Percentiles rank a stretch among this genome's conserved stretches.
Conservation (phyloP, 2,113 vertebrate species). For the Alouatta palliata region DNA sequence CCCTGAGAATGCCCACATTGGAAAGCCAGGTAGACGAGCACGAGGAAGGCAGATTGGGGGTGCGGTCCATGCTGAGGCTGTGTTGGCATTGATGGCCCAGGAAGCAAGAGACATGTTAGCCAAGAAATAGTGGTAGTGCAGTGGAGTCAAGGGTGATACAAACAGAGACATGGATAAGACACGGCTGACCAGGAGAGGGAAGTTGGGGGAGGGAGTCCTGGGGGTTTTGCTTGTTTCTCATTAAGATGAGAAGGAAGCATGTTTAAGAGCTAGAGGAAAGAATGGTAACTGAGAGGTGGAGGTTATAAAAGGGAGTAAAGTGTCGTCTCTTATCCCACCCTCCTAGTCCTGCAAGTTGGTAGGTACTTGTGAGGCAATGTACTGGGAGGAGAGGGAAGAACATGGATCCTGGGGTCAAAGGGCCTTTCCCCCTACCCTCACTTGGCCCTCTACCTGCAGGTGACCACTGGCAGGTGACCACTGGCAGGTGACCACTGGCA, state of each 20-base stretch:
- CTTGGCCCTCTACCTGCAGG: neutral
- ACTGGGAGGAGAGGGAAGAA: neutral
- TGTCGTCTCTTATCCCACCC: neutral
- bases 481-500: neutral
- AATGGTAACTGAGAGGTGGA: neutral
- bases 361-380: neutral
- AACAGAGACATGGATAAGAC: fast-evolving
- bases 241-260: neutral
- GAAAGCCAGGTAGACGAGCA: neutral
- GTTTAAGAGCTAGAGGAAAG: neutral
- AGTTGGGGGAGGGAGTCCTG: fast-evolving
- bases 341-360: neutral
- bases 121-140: fast-evolving
- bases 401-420: neutral
- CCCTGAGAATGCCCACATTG: fast-evolving
- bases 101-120: fast-evolving
- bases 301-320: neutral
- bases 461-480: neutral
- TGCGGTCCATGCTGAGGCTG: fast-evolving
- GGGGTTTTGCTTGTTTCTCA: neutral
- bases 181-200: too few species aligned
- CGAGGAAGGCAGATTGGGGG: fast-evolving
- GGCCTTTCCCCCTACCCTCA: neutral
- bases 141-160: fast-evolving
- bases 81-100: fast-evolving